phyloP scores from a whole-genome alignment of 64 coral and sea anemone genomes.

The Montipora cactus region DNA sequence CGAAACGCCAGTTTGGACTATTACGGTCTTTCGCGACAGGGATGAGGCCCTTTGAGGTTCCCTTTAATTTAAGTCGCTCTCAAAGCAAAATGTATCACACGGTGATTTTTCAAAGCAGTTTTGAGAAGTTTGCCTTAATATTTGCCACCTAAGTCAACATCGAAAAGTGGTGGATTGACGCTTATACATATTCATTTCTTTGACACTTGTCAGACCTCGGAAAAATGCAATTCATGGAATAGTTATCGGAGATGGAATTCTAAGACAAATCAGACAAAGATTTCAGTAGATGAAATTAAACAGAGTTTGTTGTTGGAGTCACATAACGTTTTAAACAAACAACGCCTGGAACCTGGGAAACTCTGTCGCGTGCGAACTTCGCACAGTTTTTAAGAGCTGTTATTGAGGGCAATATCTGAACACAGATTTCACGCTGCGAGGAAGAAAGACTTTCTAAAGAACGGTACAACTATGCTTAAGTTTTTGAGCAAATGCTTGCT shows the following conservation, averaged over 20 bases:
- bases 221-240: background rate
- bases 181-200: slow-evolving; percentile 41
- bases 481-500: slow-evolving; percentile 17
- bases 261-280: background rate
- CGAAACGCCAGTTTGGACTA: no score
- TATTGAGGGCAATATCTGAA: background rate
- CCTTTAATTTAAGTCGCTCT: background rate
- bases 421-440: background rate
- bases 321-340: background rate
- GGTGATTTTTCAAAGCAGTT: background rate
- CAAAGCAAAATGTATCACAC: background rate
- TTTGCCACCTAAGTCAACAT: slow-evolving; percentile 11
- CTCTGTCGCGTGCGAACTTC: background rate
- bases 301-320: background rate
- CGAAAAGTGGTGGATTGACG: slow-evolving; percentile 19
- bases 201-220: background rate
- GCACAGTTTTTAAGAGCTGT: background rate
- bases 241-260: background rate
- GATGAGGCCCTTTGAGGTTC: background rate
- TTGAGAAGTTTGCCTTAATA: slow-evolving; percentile 5
- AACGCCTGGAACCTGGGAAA: background rate
- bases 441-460: background rate
- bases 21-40: background rate
- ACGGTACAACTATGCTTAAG: background rate
- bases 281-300: background rate